A percentile compares a stretch with the other conserved stretches of the same genome.
Evolutionary conservation across 2,113 vertebrate species (phyloP).

Genomic region (Dicaeum eximium): DNA sequence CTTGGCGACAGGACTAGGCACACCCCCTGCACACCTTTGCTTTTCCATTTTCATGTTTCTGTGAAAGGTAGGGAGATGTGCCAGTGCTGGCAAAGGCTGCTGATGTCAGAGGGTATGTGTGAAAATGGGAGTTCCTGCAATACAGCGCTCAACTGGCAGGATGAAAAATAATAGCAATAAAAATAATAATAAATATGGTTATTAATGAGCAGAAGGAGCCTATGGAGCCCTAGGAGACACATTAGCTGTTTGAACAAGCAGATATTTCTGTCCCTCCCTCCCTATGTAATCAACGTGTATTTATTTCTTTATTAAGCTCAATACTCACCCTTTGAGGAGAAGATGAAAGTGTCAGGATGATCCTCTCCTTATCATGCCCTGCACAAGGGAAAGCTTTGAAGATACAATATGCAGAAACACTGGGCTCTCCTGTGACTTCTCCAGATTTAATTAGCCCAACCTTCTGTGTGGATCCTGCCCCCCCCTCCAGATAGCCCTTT

Average conservation of each 20-base stretch:
- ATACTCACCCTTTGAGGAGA: constrained; percentile 43
- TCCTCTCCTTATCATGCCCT: constrained; percentile 58
- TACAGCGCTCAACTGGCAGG: background rate
- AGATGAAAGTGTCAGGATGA: constrained; percentile 63
- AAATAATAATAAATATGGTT: background rate
- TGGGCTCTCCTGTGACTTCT: constrained; percentile 68
- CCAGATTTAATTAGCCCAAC: constrained; percentile 75
- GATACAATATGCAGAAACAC: constrained; percentile 60
- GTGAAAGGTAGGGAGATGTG: background rate
- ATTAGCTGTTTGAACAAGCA: constrained; percentile 9
- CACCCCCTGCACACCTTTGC: background rate
- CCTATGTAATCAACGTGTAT: background rate
- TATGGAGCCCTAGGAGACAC: background rate
- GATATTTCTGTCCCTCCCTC: constrained; percentile 24
- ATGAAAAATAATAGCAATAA: background rate
- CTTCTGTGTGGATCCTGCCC: constrained; percentile 56
- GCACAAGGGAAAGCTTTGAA: constrained; percentile 67
- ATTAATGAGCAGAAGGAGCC: constrained; percentile 18
- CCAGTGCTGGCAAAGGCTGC: background rate
- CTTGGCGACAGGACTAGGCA: fast-evolving
- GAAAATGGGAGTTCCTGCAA: background rate
- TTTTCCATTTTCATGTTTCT: background rate
- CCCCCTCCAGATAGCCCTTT: constrained; percentile 5
- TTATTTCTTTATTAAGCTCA: constrained; percentile 49
- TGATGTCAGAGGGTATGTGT: fast-evolving